Conservation (phyloP, 2,797 vertebrate genomes). For the Tinamus major region DNA sequence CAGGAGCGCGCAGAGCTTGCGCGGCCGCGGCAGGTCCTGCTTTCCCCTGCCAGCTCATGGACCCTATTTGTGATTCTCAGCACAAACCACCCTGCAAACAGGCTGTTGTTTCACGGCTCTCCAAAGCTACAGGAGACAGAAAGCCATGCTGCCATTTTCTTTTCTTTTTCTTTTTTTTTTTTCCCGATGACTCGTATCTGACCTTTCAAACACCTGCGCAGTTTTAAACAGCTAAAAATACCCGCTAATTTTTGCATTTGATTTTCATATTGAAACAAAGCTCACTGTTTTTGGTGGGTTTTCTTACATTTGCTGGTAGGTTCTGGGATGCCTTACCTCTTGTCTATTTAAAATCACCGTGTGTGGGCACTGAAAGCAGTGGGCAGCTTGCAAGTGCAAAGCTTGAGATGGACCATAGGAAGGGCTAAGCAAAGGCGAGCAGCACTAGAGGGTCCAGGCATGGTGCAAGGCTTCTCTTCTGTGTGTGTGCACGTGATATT, state of each 20-base stretch:
- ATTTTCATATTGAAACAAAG: slow-evolving; percentile 63
- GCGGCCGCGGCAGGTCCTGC: slow-evolving; percentile 54
- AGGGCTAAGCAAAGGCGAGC: neutral
- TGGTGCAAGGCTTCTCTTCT: neutral
- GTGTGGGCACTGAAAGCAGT: neutral
- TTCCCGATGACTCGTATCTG: slow-evolving; percentile 53
- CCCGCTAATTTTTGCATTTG: slow-evolving; percentile 14
- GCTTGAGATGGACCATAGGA: neutral
- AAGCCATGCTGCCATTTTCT: neutral
- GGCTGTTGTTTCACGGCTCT: neutral
- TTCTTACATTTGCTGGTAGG: neutral
- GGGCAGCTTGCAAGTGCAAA: neutral
- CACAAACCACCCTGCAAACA: slow-evolving; percentile 13
- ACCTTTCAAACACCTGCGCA: slow-evolving; percentile 72
- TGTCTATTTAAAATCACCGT: fast-evolving
- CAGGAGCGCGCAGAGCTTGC: slow-evolving; percentile 62
- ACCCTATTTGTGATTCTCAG: slow-evolving; percentile 17
- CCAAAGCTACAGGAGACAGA: fast-evolving
- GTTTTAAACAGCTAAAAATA: slow-evolving; percentile 67
- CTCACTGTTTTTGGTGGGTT: slow-evolving; percentile 18
- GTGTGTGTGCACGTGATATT: neutral
- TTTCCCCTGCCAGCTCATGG: slow-evolving; percentile 52
- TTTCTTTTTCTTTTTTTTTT: slow-evolving; percentile 42
- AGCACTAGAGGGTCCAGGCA: too few species aligned
- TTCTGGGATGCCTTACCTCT: neutral